phyloP scores from a whole-genome alignment of 92 coral and sea anemone species.

The Virgularia gustaviana region DNA sequence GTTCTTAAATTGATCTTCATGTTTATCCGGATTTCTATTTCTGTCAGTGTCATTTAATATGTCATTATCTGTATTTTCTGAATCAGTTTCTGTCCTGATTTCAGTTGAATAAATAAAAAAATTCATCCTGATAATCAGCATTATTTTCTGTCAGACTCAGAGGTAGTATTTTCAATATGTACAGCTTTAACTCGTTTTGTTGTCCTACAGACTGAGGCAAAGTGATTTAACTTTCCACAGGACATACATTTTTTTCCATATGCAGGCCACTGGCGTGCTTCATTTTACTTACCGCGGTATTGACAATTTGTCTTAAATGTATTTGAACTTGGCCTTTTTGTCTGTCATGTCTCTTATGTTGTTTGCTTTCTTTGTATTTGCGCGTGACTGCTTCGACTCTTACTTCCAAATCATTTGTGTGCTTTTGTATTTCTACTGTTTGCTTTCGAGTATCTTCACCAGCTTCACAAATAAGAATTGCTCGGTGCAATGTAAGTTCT shows the following conservation, averaged over 20 bases:
- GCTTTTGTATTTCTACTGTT: constrained; percentile 2
- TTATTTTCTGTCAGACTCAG: no score
- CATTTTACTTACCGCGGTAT: background rate
- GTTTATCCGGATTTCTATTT: background rate
- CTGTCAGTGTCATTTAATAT: background rate
- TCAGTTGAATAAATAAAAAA: no score
- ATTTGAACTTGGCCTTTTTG: background rate
- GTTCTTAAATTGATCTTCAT: background rate
- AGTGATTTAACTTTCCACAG: constrained; percentile 3
- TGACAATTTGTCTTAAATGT: background rate
- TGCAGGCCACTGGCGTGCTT: constrained; percentile 4
- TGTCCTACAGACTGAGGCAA: background rate
- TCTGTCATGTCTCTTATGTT: background rate
- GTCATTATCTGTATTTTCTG: background rate
- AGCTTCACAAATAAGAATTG: constrained; percentile 4
- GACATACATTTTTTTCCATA: background rate
- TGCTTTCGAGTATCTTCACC: constrained; percentile 16
- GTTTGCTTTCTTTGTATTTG: background rate
- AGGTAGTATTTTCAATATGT: background rate
- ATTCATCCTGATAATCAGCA: no score
- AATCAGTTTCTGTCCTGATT: no score
- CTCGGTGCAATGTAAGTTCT: background rate
- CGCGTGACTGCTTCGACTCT: background rate
- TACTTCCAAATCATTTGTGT: background rate
- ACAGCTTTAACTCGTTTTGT: constrained; percentile 12